A percentile compares a stretch with the other conserved stretches of the same genome.
These are phyloP conservation scores for Myripristis jacobus DNA, from an alignment of 2,797 vertebrate species.

Conservation along the genomic window DNA sequence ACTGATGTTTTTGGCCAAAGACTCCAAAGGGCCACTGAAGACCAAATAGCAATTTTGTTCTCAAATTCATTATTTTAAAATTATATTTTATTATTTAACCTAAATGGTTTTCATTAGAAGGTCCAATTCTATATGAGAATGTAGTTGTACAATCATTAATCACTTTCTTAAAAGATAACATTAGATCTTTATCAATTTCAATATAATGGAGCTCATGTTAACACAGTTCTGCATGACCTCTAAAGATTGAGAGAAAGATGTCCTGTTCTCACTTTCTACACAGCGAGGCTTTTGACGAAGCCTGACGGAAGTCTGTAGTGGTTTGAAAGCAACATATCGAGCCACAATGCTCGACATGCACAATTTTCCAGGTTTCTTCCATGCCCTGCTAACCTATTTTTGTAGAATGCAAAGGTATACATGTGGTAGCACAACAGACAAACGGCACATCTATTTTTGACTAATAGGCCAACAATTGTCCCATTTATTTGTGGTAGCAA, in stretches of 20 bases:
- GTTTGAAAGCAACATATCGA: slow-evolving; percentile 63
- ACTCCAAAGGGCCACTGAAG: slow-evolving; percentile 9
- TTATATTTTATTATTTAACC: too few relatives aligned
- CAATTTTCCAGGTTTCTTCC: slow-evolving; percentile 87
- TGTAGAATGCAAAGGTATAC: slow-evolving; percentile 80
- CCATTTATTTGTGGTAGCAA: slow-evolving; percentile 74
- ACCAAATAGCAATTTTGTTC: too few relatives aligned
- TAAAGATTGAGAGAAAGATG: slow-evolving; percentile 50
- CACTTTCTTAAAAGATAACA: too few relatives aligned
- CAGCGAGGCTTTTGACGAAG: slow-evolving; percentile 36
- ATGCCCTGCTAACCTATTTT: slow-evolving; percentile 93
- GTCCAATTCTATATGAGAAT: not conserved
- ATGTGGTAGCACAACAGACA: slow-evolving; percentile 77
- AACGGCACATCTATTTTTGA: slow-evolving; percentile 78
- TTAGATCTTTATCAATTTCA: not conserved
- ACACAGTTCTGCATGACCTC: slow-evolving; percentile 49
- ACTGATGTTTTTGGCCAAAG: not conserved
- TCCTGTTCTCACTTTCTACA: slow-evolving; percentile 26
- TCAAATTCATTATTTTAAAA: too few relatives aligned
- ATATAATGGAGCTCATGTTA: slow-evolving; percentile 27
- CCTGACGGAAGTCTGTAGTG: slow-evolving; percentile 69
- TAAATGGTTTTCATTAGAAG: too few relatives aligned
- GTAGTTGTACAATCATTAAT: too few relatives aligned
- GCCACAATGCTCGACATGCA: slow-evolving; percentile 55
- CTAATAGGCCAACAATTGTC: slow-evolving; percentile 79